These are phyloP conservation scores for Poeciliopsis presidionis DNA, from an alignment of 2,797 vertebrate genomes.

Conservation along the genomic window DNA sequence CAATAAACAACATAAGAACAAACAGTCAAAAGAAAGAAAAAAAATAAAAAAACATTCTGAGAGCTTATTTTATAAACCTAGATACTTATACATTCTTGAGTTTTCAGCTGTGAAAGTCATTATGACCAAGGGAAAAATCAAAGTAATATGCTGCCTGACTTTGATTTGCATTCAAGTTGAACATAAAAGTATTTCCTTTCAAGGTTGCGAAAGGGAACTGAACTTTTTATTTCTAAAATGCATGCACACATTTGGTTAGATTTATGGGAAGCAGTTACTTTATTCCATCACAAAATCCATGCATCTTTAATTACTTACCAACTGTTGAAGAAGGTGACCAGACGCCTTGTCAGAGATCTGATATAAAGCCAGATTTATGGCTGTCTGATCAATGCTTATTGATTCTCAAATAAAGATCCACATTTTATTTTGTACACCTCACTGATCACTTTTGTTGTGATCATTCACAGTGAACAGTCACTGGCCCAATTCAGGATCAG, in stretches of 20 bases:
- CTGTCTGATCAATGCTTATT: slow-evolving; percentile 3
- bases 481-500: neutral
- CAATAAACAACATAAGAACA: slow-evolving; percentile 5
- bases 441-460: no score
- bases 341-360: neutral
- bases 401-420: neutral
- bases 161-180: neutral
- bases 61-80: neutral
- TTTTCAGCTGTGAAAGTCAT: slow-evolving; percentile 2
- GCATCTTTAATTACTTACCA: neutral
- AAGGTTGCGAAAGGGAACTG: neutral
- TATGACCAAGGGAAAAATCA: neutral
- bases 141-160: neutral
- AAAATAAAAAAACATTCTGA: neutral
- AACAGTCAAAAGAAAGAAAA: neutral
- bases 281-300: neutral
- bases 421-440: neutral
- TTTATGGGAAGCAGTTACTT: neutral
- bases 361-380: neutral
- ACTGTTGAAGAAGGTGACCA: neutral
- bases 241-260: neutral
- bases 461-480: neutral
- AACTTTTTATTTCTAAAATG: neutral
- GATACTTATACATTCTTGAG: neutral
- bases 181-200: neutral